Base-by-base conservation (phyloP, 2,113 vertebrate genomes). In the Passer montanus region DNA sequence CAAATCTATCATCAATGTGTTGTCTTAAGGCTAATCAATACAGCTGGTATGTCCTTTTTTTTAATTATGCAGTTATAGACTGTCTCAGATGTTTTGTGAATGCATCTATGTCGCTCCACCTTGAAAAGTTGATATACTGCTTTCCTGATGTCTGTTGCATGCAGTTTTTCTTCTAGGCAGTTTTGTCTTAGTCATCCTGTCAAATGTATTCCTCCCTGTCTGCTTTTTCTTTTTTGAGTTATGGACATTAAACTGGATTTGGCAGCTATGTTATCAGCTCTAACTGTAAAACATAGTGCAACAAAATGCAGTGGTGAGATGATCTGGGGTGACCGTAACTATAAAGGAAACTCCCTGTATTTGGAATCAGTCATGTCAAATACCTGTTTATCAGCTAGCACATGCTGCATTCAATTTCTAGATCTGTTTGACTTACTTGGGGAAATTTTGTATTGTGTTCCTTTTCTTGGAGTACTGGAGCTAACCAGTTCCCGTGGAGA, bases 401-500 rank as follows among this genome's bases (percentile, higher is more conserved):
- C 49, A 21, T 68, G 37, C 39, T 84, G 27, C 50, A 56, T 89
- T 90, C 16, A 15, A 6, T 74, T 84, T 75, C 16, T 86, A 70
- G 74, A 62, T 91, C 52, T 74, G 8, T 72, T 84, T 79, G 12
- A 86, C 87, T 92, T 60, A 77, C 27, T 70, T 8, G 4, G 49
- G 17, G 66, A 75, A 92, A 53, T 86, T 97, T 58, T 93, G 59
- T 50, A 63, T 84, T 90, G 20, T 89, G 56, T 62, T 88, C 18
- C 80, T 92, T 89, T 87, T 87, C 49, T 95, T 68, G 87, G 11
- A 80, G 28, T 84, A 73, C 95, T 94, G 75, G 24, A 91, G 86
- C 83, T 94, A 95, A 69, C 69, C 69, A 56, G 53, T 95, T 92
- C 83, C 53, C 95, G 31, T 92, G 92, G 83, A 95, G 95, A 66